Evolutionary conservation across 37 sponge, comb jelly and placozoan genomes (phyloP).

Genomic region (Diacarnus erythraeanus): DNA sequence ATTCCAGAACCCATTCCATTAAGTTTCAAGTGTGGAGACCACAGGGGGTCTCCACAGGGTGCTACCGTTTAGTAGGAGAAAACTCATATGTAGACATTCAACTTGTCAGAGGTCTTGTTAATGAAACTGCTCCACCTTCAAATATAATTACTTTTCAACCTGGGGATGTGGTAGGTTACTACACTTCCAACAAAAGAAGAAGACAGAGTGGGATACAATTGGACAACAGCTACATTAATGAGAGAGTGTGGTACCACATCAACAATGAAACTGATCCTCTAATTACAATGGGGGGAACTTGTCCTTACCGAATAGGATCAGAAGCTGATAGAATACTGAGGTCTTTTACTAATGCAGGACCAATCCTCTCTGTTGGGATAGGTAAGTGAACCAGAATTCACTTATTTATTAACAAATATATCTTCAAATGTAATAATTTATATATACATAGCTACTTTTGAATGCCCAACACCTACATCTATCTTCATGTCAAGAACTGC

Average conservation of each 20-base stretch:
- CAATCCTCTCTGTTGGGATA: background rate
- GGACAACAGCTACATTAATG: background rate
- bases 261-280: background rate
- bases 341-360: background rate
- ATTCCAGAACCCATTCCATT: background rate
- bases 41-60: background rate
- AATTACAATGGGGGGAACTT: background rate
- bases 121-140: background rate
- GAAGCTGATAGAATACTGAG: background rate
- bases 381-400: background rate
- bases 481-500: background rate
- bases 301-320: slow-evolving; percentile 1
- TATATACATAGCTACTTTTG: background rate
- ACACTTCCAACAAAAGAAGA: background rate
- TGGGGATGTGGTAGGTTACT: slow-evolving; percentile 52
- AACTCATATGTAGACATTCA: background rate
- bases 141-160: slow-evolving; percentile 26
- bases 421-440: background rate
- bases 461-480: background rate
- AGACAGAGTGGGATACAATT: background rate
- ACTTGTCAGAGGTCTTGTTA: background rate
- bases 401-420: background rate
- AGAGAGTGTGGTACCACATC: slow-evolving; percentile 15
- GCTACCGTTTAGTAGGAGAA: slow-evolving; percentile 22
- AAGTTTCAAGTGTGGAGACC: slow-evolving; percentile 58